Evolutionary conservation across 2,888 invertebrate species (phyloP).

Genomic region (Drosophila flavopinicola): DNA sequence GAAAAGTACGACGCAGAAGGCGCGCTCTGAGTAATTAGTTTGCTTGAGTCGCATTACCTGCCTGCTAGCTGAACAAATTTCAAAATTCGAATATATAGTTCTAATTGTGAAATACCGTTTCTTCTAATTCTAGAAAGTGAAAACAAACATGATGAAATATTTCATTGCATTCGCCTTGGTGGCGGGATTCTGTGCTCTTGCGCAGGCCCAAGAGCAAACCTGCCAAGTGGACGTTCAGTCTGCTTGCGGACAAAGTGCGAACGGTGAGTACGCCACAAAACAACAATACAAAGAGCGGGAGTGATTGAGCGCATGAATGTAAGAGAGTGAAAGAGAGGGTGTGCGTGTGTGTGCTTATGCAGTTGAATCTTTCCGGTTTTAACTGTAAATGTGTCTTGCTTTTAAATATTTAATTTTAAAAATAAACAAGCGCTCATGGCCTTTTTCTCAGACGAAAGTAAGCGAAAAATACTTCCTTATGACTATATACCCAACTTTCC

Average conservation of each 20-base stretch:
- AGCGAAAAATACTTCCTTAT: constrained; percentile 55
- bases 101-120: constrained; percentile 65
- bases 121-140: constrained; percentile 41
- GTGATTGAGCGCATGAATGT: constrained; percentile 32
- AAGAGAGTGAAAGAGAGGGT: constrained; percentile 36
- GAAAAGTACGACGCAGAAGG: constrained; percentile 67
- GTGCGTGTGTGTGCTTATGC: constrained; percentile 4
- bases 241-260: constrained; percentile 35
- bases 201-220: constrained; percentile 82
- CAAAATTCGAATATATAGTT: constrained; percentile 24
- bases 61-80: constrained; percentile 7
- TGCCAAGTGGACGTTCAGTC: constrained; percentile 39
- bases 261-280: constrained; percentile 65
- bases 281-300: constrained; percentile 16
- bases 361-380: constrained; percentile 38
- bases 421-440: constrained; percentile 79
- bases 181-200: constrained; percentile 84
- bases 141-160: constrained; percentile 85
- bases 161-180: constrained; percentile 85
- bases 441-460: constrained; percentile 80
- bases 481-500: neutral
- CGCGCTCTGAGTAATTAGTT: constrained; percentile 4
- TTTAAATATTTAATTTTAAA: constrained; percentile 55
- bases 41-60: constrained; percentile 12
- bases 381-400: constrained; percentile 53